phyloP scores from a whole-genome alignment of 2,797 vertebrate species.

The Fratercula arctica region DNA sequence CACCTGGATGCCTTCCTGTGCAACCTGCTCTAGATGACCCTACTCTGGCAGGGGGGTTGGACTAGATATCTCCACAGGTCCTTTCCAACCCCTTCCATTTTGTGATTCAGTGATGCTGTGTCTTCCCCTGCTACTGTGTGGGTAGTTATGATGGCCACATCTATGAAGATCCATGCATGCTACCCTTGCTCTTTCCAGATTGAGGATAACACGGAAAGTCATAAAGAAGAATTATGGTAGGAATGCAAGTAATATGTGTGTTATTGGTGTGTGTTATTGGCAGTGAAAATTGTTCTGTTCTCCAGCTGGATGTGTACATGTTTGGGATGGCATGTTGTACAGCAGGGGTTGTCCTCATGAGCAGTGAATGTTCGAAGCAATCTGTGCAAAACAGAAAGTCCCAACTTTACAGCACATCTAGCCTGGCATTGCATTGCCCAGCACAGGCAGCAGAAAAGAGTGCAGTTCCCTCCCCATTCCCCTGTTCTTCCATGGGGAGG shows the following conservation, averaged over 20 bases:
- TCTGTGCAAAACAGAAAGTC: background rate
- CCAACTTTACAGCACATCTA: background rate
- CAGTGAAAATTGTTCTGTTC: background rate
- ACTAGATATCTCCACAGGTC: too few relatives aligned
- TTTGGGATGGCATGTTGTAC: background rate
- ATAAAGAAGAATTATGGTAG: background rate
- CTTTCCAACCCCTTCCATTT: too few relatives aligned
- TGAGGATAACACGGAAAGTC: background rate
- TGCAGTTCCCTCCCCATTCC: background rate
- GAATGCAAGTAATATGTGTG: background rate
- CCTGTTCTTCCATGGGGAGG: accelerated
- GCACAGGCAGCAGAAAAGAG: background rate
- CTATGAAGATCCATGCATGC: background rate
- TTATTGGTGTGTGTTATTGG: background rate
- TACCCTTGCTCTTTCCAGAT: background rate
- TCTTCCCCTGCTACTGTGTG: background rate
- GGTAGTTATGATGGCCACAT: background rate
- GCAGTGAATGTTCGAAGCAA: background rate
- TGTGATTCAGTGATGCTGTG: too few relatives aligned
- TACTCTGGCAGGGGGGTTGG: too few relatives aligned
- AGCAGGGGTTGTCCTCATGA: background rate
- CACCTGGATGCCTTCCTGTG: too few relatives aligned
- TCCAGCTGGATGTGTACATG: background rate
- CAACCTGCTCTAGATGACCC: too few relatives aligned
- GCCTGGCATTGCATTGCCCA: background rate